Percentiles rank a stretch among this genome's conserved stretches.
phyloP scores from a whole-genome alignment of 1,140 invertebrate genomes.

The Drosophila ohnishii region DNA sequence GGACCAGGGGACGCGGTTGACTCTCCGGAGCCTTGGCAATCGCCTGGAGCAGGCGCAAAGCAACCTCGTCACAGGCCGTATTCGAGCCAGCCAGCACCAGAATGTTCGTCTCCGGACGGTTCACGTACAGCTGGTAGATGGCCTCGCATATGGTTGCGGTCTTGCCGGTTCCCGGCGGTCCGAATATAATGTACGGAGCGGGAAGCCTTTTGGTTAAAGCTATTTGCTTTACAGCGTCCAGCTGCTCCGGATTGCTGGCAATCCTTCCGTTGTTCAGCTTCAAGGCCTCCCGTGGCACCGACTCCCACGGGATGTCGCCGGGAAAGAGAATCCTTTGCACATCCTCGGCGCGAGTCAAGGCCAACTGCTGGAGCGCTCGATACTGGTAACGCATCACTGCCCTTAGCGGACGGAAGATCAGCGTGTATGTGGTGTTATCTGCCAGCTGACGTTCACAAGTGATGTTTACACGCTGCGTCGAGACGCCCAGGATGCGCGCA shows the following conservation, averaged over 20 bases:
- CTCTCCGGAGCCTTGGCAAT: slow-evolving; percentile 65
- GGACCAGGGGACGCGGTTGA: slow-evolving; percentile 60
- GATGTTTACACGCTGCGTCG: slow-evolving; percentile 60
- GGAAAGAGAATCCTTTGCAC: slow-evolving; percentile 66
- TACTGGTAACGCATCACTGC: slow-evolving; percentile 71
- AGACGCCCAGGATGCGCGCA: slow-evolving; percentile 64
- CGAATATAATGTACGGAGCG: slow-evolving; percentile 90
- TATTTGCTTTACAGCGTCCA: slow-evolving; percentile 87
- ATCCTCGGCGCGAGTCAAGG: slow-evolving; percentile 21
- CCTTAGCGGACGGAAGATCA: slow-evolving; percentile 68
- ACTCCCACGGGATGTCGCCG: slow-evolving; percentile 5
- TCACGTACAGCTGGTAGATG: slow-evolving; percentile 84
- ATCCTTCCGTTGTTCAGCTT: slow-evolving; percentile 44
- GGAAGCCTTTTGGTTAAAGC: slow-evolving; percentile 85
- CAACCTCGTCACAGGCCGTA: slow-evolving; percentile 90
- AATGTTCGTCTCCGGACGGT: slow-evolving; percentile 84
- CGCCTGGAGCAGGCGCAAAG: slow-evolving; percentile 84
- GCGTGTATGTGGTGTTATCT: slow-evolving; percentile 54
- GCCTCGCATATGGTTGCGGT: slow-evolving; percentile 91
- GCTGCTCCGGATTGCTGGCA: slow-evolving; percentile 86
- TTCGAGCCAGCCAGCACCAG: slow-evolving; percentile 90
- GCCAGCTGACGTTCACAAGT: slow-evolving; percentile 67
- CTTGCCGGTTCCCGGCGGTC: slow-evolving; percentile 92
- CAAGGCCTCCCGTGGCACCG: slow-evolving; percentile 13
- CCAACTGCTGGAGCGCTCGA: slow-evolving; percentile 62